Evolutionary conservation across 2,797 vertebrate genomes (phyloP), one percentile per base, ranked within the genome.

Genomic region (Cirrhinus mrigala): DNA sequence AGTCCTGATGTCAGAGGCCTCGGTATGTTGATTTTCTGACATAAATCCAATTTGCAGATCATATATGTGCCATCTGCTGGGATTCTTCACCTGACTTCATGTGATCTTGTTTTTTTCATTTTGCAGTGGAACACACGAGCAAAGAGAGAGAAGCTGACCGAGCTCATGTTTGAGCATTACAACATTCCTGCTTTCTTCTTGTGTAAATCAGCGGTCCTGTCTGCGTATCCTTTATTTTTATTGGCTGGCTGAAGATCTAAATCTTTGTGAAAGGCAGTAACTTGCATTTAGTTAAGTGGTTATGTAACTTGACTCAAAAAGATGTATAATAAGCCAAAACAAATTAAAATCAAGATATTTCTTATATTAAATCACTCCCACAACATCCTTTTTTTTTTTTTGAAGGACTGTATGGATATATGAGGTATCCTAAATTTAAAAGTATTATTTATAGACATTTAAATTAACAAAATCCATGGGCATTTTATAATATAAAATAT

Each of bases 181-280:
- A 99, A 98, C 94, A 99, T 99, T 94, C 98, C 98, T 6, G 98
- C 98, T 1, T 99, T 99, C 93, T 99, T 99, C 94, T 94, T 99
- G 86, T 99, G 98, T 93, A 99, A 99, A 96, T 99, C 98, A 1
- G 98, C 98, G 0, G 98, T 99, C 82, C 92, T 99, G 24, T 98
- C 98, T 69, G 98, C 98, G 98, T 99, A 99, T 99, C 98, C 97
- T 97, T 92, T 50, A 14, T 40, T 9, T 33, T 24, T 27, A 20
- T 37, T 75, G 18, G 22, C 24, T 68, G 15, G 1, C 37, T 24
- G 27, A 48, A 27, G 27, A 52, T 46, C 2, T 0, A n/a, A 20
- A n/a, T 9, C 29, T 52, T 7, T 83, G 29, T 15, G 3, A 27
- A 58, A 7, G 3, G n/a, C 9, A 60, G 2, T 73, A 24, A 33